A percentile compares a stretch with the other conserved stretches of the same genome.
Evolutionary conservation across 30 jellyfish, hydroid and myxozoan species (phyloP).

Genomic region (Aurelia sp.): DNA sequence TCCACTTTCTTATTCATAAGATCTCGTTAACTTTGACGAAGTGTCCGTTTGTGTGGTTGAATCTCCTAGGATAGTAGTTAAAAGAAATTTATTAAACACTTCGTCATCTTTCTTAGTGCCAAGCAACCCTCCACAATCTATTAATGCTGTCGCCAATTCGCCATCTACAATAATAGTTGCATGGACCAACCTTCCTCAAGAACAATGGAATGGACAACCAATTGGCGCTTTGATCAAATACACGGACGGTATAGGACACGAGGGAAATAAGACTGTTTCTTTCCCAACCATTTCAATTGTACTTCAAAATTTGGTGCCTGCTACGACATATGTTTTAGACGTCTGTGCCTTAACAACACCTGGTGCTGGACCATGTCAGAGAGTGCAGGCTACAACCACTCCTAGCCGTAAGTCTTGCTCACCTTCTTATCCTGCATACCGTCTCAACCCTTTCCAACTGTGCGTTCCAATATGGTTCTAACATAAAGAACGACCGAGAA

Average conservation of each 20-base stretch:
- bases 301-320: conserved; percentile 42
- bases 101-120: conserved; percentile 49
- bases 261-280: conserved; percentile 11
- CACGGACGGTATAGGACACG: conserved; percentile 12
- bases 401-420: conserved; percentile 48
- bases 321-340: conserved; percentile 56
- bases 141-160: conserved; percentile 38
- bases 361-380: conserved; percentile 81
- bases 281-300: conserved; percentile 17
- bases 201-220: conserved; percentile 67
- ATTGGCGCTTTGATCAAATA: conserved; percentile 49
- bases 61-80: no score
- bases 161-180: conserved; percentile 50
- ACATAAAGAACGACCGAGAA: no score
- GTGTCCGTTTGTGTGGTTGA: no score
- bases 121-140: conserved; percentile 63
- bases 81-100: no score
- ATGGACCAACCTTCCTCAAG: conserved; percentile 54
- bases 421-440: not conserved
- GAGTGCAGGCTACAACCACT: conserved; percentile 65
- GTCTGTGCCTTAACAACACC: conserved; percentile 68
- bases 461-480: no score
- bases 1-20: no score
- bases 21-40: no score
- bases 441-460: no score